Evolutionary conservation across 2,797 vertebrate species (phyloP).

Genomic region (Darevskia nairensis): DNA sequence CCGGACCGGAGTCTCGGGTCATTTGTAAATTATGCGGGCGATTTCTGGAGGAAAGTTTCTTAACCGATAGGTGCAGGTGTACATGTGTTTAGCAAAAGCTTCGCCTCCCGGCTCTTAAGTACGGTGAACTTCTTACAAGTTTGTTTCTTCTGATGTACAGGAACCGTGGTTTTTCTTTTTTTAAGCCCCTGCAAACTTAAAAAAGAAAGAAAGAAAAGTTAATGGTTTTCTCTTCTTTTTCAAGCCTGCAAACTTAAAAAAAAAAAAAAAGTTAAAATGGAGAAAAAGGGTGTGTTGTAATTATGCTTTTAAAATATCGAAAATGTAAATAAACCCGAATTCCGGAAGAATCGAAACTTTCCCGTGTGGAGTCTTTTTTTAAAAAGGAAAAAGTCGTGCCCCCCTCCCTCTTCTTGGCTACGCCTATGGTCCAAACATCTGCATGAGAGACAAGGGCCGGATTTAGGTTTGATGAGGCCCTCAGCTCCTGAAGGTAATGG

Average conservation of each 20-base stretch:
- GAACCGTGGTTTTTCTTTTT: background rate
- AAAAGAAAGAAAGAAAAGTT: background rate
- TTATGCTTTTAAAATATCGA: conserved; percentile 37
- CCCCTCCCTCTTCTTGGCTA: no score
- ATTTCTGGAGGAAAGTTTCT: background rate
- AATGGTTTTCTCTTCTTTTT: background rate
- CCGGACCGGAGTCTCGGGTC: background rate
- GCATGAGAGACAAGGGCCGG: no score
- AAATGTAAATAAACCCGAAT: conserved; percentile 41
- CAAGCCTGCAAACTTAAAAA: background rate
- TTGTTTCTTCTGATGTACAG: conserved; percentile 11
- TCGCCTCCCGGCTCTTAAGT: no score
- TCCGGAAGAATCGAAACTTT: background rate
- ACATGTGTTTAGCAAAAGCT: background rate
- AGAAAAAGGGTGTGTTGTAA: conserved; percentile 8
- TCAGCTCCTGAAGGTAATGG: no score
- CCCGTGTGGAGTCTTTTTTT: background rate
- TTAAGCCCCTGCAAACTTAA: conserved; percentile 1
- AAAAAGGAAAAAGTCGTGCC: no score
- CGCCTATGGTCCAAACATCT: no score
- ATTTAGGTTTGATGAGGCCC: no score
- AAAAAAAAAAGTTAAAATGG: background rate
- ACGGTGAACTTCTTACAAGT: no score
- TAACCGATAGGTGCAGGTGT: background rate
- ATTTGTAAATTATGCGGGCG: background rate